Evolutionary conservation across 2,797 vertebrate species (phyloP), one percentile per base, ranked within the genome.

Genomic region (Corythornis leucogaster): DNA sequence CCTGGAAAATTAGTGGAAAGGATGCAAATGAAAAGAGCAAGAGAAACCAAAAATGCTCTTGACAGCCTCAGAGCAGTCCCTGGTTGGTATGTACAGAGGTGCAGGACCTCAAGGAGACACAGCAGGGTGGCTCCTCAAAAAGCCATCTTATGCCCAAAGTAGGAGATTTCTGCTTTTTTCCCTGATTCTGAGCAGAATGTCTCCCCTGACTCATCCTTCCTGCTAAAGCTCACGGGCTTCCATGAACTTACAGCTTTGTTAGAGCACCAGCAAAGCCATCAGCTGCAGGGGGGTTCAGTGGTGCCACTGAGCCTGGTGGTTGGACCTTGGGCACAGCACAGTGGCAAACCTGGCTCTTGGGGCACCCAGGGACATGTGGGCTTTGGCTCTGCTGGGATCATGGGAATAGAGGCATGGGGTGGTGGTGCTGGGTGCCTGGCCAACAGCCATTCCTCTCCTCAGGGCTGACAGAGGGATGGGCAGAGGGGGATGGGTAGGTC

Each of bases 281-380:
- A 46, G 54, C 53, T 11, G 40, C 31, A 26, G 75, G n/a, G 4
- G 28, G 14, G 24, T 40, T 24, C 35, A 9, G 35, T 3, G 0
- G 38, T 11, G 31, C 30, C 4, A 0, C 38, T 1, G 3, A 70
- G 31, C 54, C 62, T 2, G 43, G 28, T 1, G 2, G 40, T 46
- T 18, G 64, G 77, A 31, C 40, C 51, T 35, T 1, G 2, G 55
- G 58, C 50, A 40, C 1, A 1, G 51, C 21, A 9, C 1, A 6
- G 5, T 11, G 51, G 11, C 58, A 4, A 3, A 11, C 12, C 40
- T 21, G 50, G 33, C 68, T 58, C 43, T 9, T 0, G 0, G 3
- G 33, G 57, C 45, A 35, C 22, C 38, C 33, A 15, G 57, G 38
- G 40, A 13, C 30, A 15, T 0, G 0, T 19, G 4, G 15, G 43